Conservation (phyloP, 2,797 vertebrate species). For the Falco rusticolus region DNA sequence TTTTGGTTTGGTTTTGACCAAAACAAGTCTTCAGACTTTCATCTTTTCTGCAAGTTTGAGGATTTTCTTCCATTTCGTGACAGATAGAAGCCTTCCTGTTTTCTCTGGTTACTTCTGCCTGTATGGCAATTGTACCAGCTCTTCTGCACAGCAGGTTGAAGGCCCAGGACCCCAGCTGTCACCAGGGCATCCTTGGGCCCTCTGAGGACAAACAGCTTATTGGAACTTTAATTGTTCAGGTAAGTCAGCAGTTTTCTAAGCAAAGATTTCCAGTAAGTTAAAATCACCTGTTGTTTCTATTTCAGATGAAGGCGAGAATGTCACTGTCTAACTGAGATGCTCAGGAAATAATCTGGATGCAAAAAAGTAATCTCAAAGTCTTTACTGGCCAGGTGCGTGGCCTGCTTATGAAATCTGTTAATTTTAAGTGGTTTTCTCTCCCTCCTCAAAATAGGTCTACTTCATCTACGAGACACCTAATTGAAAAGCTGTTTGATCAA, state of each 20-base stretch:
- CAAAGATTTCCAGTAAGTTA: not conserved
- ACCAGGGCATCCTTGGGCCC: not conserved
- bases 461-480: not conserved
- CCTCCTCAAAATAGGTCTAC: not conserved
- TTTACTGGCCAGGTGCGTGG: not conserved
- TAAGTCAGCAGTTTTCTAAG: not conserved
- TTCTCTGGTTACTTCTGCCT: not conserved
- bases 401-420: not conserved
- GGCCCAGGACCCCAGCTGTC: not conserved
- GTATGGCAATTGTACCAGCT: not conserved
- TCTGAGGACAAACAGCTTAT: not conserved
- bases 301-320: not conserved
- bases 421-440: not conserved
- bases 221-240: not conserved
- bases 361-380: too few relatives aligned
- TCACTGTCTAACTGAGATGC: not conserved
- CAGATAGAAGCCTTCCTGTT: not conserved
- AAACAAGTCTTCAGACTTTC: not conserved
- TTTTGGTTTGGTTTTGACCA: not conserved
- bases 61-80: not conserved
- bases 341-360: not conserved
- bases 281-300: not conserved
- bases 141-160: not conserved
- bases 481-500: not conserved
- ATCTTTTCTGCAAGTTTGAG: not conserved